Conservation (phyloP, 2,113 vertebrate species). For the Okapia johnstoni region DNA sequence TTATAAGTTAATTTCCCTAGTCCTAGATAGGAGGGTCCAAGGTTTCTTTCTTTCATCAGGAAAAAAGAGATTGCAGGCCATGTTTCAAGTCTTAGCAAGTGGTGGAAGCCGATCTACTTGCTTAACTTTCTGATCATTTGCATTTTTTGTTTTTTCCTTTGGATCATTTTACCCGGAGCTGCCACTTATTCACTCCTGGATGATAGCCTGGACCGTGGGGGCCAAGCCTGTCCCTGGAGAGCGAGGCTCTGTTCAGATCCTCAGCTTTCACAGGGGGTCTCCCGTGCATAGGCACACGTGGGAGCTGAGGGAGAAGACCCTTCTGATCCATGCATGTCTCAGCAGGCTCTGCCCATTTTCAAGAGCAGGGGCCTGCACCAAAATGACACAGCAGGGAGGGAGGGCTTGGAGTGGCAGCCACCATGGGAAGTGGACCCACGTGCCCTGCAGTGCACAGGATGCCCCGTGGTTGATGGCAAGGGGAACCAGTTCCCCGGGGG, state of each 20-base stretch:
- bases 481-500: neutral
- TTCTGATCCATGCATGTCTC: neutral
- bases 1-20: neutral
- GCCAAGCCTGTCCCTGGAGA: neutral
- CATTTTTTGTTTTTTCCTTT: neutral
- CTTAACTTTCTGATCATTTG: neutral
- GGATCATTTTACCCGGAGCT: neutral
- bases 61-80: neutral
- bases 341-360: neutral
- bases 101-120: neutral
- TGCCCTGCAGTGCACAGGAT: neutral
- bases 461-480: neutral
- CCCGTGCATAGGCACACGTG: accelerated
- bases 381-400: accelerated
- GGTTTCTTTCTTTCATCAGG: neutral
- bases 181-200: neutral
- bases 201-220: neutral
- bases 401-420: too few relatives aligned
- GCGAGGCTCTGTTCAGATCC: neutral
- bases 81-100: neutral
- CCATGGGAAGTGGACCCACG: accelerated
- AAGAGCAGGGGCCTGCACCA: neutral
- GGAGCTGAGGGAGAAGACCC: neutral
- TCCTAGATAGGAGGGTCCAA: neutral
- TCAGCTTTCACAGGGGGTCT: accelerated